Conservation (phyloP, 2,797 vertebrate genomes). For the Macropodus opercularis region DNA sequence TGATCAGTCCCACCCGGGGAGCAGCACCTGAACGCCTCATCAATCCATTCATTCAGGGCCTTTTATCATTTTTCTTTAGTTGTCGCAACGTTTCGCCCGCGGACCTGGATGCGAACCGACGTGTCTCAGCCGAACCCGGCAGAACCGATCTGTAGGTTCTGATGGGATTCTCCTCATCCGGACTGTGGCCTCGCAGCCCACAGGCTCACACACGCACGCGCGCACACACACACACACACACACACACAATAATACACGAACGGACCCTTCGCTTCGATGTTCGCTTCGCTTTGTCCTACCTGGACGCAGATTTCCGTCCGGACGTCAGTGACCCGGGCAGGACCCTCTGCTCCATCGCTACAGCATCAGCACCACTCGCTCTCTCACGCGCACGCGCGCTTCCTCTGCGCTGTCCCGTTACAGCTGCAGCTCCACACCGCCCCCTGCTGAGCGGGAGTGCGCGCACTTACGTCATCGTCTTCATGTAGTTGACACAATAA, state of each 20-base stretch:
- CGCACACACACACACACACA: conserved; percentile 8
- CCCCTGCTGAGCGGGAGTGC: conserved; percentile 39
- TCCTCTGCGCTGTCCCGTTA: not conserved
- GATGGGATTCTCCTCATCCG: not conserved
- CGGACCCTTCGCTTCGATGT: not conserved
- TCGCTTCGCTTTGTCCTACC: conserved; percentile 41
- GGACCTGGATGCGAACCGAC: not conserved
- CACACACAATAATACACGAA: not conserved
- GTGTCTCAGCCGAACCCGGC: not conserved
- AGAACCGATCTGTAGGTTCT: not conserved
- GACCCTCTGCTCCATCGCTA: conserved; percentile 57
- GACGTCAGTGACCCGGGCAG: conserved; percentile 26
- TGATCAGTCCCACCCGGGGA: conserved; percentile 37
- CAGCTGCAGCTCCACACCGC: conserved; percentile 9
- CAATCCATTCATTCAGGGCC: not conserved
- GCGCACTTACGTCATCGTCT: too few species aligned
- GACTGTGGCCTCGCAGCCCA: conserved; percentile 13
- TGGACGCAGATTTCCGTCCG: conserved; percentile 45
- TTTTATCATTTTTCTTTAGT: not conserved
- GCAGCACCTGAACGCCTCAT: conserved; percentile 51
- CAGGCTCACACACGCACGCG: too few species aligned
- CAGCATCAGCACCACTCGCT: conserved; percentile 62
- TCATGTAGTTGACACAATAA: not conserved
- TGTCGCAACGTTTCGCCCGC: not conserved
- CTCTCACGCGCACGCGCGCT: conserved; percentile 12